Percentiles rank a stretch among this genome's conserved stretches.
phyloP scores from a whole-genome alignment of 2,797 vertebrate genomes.

The Rhadinocentrus ornatus region DNA sequence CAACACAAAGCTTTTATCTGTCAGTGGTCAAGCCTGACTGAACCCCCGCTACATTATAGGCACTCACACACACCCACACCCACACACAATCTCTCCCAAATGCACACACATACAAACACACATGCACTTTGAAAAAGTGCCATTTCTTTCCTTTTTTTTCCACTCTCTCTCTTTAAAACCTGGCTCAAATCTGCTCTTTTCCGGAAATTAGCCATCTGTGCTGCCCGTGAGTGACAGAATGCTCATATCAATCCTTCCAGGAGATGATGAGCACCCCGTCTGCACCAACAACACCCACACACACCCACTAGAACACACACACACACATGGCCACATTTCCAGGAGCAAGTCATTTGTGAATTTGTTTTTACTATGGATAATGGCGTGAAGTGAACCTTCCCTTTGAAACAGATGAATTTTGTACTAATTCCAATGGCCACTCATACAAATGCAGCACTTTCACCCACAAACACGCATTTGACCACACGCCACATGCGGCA shows the following conservation, averaged over 20 bases:
- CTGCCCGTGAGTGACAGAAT: slow-evolving; percentile 84
- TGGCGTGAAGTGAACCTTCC: slow-evolving; percentile 70
- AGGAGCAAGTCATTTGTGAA: slow-evolving; percentile 72
- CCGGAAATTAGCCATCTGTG: slow-evolving; percentile 87
- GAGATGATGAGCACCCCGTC: slow-evolving; percentile 82
- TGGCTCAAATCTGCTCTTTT: slow-evolving; percentile 84
- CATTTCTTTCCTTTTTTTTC: slow-evolving; percentile 78
- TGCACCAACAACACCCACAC: slow-evolving; percentile 76
- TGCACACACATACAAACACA: slow-evolving; percentile 37
- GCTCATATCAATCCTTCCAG: slow-evolving; percentile 86
- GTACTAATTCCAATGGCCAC: slow-evolving; percentile 53
- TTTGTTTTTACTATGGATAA: slow-evolving; percentile 73
- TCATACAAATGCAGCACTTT: slow-evolving; percentile 47
- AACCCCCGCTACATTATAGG: slow-evolving; percentile 80
- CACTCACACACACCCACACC: slow-evolving; percentile 60
- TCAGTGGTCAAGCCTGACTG: slow-evolving; percentile 85
- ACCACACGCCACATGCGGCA: slow-evolving; percentile 61
- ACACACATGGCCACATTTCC: slow-evolving; percentile 61
- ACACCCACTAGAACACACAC: slow-evolving; percentile 56
- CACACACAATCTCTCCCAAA: slow-evolving; percentile 28
- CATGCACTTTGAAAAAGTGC: slow-evolving; percentile 77
- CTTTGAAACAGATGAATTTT: slow-evolving; percentile 68
- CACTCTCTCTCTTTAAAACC: slow-evolving; percentile 74
- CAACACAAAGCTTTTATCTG: slow-evolving; percentile 86
- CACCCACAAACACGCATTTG: slow-evolving; percentile 30